Conservation (phyloP, 2,113 vertebrate species). For the Carlito syrichta region DNA sequence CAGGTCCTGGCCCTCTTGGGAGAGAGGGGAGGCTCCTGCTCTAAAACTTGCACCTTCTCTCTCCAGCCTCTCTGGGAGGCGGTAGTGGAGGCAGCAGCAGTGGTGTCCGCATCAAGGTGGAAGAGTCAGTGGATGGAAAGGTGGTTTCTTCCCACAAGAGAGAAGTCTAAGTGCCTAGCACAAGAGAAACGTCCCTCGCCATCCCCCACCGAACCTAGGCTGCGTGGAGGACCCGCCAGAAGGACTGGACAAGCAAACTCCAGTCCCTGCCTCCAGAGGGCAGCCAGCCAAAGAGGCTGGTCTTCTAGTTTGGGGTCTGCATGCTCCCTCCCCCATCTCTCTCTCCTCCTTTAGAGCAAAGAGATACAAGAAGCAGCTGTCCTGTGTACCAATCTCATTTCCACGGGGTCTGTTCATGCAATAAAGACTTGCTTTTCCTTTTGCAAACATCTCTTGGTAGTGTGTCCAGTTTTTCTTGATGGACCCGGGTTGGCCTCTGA, state of each 20-base stretch:
- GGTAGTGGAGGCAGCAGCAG: background rate
- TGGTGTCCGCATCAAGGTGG: slow-evolving; percentile 35
- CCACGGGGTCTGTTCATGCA: background rate
- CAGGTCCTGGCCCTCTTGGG: background rate
- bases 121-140: slow-evolving; percentile 63
- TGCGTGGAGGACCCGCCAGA: background rate
- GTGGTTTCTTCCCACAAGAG: slow-evolving; percentile 64
- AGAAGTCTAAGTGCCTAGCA: slow-evolving; percentile 10
- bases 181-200: rapidly evolving
- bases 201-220: background rate
- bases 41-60: background rate
- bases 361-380: background rate
- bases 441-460: background rate
- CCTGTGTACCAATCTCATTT: background rate
- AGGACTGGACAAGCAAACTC: background rate
- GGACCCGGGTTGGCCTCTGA: background rate
- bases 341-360: background rate
- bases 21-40: too few species aligned
- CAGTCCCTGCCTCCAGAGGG: background rate
- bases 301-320: background rate
- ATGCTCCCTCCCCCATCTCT: background rate
- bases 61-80: slow-evolving; percentile 46
- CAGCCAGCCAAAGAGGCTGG: rapidly evolving
- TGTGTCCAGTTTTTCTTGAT: background rate
- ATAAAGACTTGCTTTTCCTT: slow-evolving; percentile 57